Percentiles rank a stretch among this genome's conserved stretches.
Conservation (phyloP, 2,797 vertebrate species). For the Octomys mimax region DNA sequence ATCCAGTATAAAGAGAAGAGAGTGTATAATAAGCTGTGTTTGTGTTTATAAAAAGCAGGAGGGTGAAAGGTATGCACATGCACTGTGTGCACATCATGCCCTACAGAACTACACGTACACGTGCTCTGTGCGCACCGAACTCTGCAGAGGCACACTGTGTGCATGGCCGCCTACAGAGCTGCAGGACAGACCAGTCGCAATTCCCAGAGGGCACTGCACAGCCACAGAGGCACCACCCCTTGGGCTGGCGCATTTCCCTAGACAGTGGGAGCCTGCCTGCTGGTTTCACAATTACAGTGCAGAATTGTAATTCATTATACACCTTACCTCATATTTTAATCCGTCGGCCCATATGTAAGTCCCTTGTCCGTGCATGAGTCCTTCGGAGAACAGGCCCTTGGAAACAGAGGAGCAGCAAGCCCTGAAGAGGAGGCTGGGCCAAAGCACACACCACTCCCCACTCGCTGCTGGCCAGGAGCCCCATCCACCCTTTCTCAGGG, state of each 20-base stretch:
- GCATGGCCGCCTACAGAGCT: neutral
- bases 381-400: constrained; percentile 94
- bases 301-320: neutral
- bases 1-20: neutral
- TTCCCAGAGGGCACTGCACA: accelerated
- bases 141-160: neutral
- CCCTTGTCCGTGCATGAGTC: constrained; percentile 94
- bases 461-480: neutral
- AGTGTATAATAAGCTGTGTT: neutral
- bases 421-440: neutral
- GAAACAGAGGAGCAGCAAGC: constrained; percentile 51
- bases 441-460: neutral
- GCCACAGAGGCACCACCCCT: accelerated
- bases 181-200: neutral
- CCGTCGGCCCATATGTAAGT: constrained; percentile 92
- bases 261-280: neutral
- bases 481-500: no score
- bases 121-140: neutral
- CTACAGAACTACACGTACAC: neutral
- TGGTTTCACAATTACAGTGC: neutral
- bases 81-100: neutral
- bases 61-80: neutral
- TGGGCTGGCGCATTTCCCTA: no score
- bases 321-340: constrained; percentile 93
- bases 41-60: neutral